phyloP scores from a whole-genome alignment of 1,140 invertebrate species.

The Neodiprion virginianus region DNA sequence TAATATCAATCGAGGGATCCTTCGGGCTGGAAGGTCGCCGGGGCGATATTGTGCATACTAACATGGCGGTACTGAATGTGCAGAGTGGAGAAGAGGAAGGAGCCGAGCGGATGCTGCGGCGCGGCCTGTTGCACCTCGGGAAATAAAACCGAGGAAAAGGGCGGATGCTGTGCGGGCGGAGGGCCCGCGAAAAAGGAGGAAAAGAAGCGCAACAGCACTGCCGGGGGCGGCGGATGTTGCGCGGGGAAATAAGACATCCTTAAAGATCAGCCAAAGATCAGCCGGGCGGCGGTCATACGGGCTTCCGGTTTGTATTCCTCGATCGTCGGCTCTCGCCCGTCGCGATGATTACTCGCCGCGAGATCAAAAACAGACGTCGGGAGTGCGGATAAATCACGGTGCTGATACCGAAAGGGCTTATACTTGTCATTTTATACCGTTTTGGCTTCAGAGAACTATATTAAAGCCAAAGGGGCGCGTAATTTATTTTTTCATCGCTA shows the following conservation, averaged over 20 bases:
- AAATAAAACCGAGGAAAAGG: slow-evolving; percentile 27
- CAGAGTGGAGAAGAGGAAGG: slow-evolving; percentile 34
- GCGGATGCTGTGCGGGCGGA: slow-evolving; percentile 35
- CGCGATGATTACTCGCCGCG: no score
- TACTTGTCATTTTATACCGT: no score
- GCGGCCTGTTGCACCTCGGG: slow-evolving; percentile 39
- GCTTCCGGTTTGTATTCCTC: not conserved
- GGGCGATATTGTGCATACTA: not conserved
- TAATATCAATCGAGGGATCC: no score
- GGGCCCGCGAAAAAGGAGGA: slow-evolving; percentile 21
- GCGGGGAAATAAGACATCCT: slow-evolving; percentile 26
- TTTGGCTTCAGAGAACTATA: no score
- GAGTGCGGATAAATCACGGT: no score
- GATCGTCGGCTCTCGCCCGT: not conserved
- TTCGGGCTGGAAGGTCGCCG: no score
- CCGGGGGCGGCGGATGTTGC: slow-evolving; percentile 28
- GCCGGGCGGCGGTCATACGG: not conserved
- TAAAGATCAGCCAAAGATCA: not conserved
- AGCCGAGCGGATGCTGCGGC: slow-evolving; percentile 38
- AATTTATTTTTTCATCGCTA: no score
- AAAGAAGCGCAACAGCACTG: slow-evolving; percentile 22
- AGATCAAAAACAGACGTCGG: no score
- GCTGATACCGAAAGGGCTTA: no score
- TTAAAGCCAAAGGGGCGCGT: no score
- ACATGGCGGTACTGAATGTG: slow-evolving; percentile 25